Percentiles rank a stretch among this genome's conserved stretches.
These are phyloP conservation scores for Pygmarrhopalites habei DNA, from an alignment of 1,140 invertebrate species.

Conservation along the genomic window DNA sequence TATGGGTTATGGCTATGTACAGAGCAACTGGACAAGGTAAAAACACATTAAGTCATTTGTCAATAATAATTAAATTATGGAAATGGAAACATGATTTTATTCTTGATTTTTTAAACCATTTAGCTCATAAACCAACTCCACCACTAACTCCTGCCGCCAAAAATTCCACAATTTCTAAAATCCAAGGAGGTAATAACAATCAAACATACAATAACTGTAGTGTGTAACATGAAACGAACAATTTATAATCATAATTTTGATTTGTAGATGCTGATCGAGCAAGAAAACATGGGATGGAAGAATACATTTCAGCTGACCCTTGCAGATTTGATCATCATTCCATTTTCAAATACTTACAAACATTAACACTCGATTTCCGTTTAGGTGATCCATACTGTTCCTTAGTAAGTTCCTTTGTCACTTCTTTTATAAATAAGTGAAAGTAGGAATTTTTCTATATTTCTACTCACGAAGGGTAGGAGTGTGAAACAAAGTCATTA, in stretches of 20 bases:
- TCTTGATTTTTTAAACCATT: too few species aligned
- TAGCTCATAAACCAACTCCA: constrained; percentile 95
- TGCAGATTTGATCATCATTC: constrained; percentile 91
- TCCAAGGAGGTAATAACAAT: constrained; percentile 79
- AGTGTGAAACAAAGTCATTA: too few species aligned
- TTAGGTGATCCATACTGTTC: constrained; percentile 96
- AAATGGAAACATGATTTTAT: too few species aligned
- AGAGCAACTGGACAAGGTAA: constrained; percentile 96
- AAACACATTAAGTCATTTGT: too few species aligned
- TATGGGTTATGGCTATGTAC: constrained; percentile 99
- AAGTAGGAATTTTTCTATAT: too few species aligned
- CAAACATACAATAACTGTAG: too few species aligned
- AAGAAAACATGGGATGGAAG: constrained; percentile 97
- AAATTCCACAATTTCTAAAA: constrained; percentile 77
- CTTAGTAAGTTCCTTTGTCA: constrained; percentile 74
- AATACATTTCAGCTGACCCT: constrained; percentile 96
- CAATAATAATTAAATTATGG: too few species aligned
- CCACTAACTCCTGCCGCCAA: constrained; percentile 76
- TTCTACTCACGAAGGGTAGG: too few species aligned
- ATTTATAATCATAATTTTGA: not conserved
- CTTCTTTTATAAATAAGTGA: too few species aligned
- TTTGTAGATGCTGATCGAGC: constrained; percentile 85
- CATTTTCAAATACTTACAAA: constrained; percentile 86
- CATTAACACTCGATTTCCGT: constrained; percentile 86
- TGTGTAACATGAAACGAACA: not conserved